Conservation (phyloP, 1,140 invertebrate species). For the Penaeus indicus region DNA sequence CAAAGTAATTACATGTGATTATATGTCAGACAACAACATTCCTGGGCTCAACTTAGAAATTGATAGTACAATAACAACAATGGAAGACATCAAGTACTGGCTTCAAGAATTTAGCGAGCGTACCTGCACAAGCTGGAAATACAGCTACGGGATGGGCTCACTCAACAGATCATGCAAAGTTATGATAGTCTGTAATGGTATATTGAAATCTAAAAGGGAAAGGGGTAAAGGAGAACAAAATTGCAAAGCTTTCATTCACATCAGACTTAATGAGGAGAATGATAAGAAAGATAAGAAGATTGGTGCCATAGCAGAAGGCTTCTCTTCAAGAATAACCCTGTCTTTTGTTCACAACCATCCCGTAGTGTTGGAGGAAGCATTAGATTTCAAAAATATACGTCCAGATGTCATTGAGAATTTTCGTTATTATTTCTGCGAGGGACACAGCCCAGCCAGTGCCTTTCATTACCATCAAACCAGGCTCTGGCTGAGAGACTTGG, state of each 20-base stretch:
- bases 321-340: constrained; percentile 2
- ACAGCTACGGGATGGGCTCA: not conserved
- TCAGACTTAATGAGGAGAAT: constrained; percentile 8
- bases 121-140: constrained; percentile 4
- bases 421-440: not conserved
- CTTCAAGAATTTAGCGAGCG: constrained; percentile 7
- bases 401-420: constrained; percentile 4
- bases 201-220: not conserved
- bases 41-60: constrained; percentile 4
- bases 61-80: constrained; percentile 12
- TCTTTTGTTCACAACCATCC: constrained; percentile 11
- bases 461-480: no score
- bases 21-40: constrained; percentile 2
- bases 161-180: not conserved
- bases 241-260: constrained; percentile 21
- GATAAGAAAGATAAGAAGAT: not conserved
- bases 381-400: not conserved
- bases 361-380: constrained; percentile 6
- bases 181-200: not conserved
- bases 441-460: not conserved
- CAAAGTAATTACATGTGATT: not conserved
- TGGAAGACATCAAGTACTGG: not conserved
- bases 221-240: not conserved
- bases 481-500: not conserved
- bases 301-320: not conserved